Evolutionary conservation across 1,140 invertebrate genomes (phyloP), one percentile per base, ranked within the genome.

Genomic region (Globodera ellingtonae): DNA sequence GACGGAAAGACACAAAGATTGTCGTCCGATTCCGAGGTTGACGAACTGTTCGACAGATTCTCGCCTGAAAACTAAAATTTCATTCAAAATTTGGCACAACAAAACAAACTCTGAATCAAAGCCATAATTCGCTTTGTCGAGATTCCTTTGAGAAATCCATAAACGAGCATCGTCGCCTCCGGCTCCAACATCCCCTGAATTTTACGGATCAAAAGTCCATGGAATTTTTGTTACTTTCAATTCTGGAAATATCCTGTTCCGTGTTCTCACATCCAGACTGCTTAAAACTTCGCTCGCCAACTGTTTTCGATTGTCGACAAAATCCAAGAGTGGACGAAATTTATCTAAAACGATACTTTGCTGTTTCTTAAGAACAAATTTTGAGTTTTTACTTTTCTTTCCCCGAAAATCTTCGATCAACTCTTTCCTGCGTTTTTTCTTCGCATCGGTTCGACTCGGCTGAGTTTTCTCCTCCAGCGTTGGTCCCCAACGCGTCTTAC

Each of bases 241-340:
- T 79, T 81, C 78, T 21, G 80, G 80, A 21, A 81, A 80, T 56
- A 81, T 78, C 71, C 72, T 75, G 79, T 81, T 56, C 24, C 77
- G 52, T 3, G 70, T 79, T 46, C 50, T 52, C 77, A 72, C 46
- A 52, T 81, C 77, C 48, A 81, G 48, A 80, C 62, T 72, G 35
- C 71, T 48, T 5, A 81, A 24, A 50, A 81, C 46, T 67, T 81
- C 80, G 24, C 35, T 66, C 13, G 80, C 80, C 47, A 81, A 72
- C 35, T 79, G 77, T 47, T 65, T 70, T 73, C 80, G 50, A 44
- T 80, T 47, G 65, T 72, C 72, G 8, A 81, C 79, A 71, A 81
- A 81, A 18, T 81, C 66, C 44, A 50, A 67, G 9, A 81, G 44
- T 21, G 79, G 79, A 7, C 69, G 80, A 59, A 81, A 80, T 44